Evolutionary conservation across 2,797 vertebrate genomes (phyloP).

Genomic region (Petrocephalus schoutedeni): DNA sequence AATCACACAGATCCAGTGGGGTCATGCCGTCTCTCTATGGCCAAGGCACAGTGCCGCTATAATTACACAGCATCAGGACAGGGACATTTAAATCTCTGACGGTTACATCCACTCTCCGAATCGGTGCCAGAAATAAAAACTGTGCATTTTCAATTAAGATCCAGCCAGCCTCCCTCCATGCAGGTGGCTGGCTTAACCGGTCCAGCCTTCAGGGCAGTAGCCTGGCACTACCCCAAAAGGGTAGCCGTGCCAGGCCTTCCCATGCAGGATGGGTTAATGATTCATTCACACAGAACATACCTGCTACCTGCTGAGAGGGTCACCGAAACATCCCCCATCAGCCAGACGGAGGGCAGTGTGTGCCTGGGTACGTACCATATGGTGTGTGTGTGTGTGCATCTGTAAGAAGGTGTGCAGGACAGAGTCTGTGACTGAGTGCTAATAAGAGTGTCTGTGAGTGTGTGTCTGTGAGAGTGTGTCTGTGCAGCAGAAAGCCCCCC

Average conservation of each 20-base stretch:
- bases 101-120: slow-evolving; percentile 69
- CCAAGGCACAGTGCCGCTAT: not conserved
- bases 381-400: not conserved
- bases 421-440: no score
- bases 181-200: slow-evolving; percentile 52
- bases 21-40: not conserved
- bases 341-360: not conserved
- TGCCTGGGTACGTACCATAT: not conserved
- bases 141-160: slow-evolving; percentile 62
- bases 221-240: not conserved
- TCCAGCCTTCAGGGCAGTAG: not conserved
- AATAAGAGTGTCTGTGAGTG: no score
- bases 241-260: not conserved
- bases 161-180: slow-evolving; percentile 26
- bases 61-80: slow-evolving; percentile 40
- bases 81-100: slow-evolving; percentile 70
- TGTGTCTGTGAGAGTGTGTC: not conserved
- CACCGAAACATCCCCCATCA: not conserved
- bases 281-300: not conserved
- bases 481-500: not conserved
- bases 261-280: not conserved
- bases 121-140: slow-evolving; percentile 64
- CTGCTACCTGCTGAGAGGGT: not conserved
- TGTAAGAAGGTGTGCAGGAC: no score
- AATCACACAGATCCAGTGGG: not conserved